These are phyloP conservation scores for Halictus quadricinctus DNA, from an alignment of 2,888 invertebrate species.

Conservation along the genomic window DNA sequence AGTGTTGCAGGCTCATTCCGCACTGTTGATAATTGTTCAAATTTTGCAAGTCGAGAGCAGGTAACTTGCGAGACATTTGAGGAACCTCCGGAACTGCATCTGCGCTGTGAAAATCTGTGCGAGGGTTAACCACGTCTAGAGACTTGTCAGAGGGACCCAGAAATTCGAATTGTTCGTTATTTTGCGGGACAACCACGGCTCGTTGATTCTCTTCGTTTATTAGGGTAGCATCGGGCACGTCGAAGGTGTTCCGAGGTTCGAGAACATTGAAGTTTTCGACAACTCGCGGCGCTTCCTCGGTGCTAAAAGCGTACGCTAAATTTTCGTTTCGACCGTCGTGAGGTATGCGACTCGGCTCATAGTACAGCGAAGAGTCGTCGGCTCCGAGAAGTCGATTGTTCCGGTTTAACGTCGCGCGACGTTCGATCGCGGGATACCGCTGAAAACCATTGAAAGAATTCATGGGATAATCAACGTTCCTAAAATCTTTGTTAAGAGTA, in stretches of 20 bases:
- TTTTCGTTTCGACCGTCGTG: conserved; percentile 23
- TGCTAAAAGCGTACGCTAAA: background rate
- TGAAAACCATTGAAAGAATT: conserved; percentile 36
- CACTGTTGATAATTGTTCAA: background rate
- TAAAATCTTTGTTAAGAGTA: conserved; percentile 14
- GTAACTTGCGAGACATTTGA: background rate
- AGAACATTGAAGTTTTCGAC: background rate
- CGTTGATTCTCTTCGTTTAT: background rate
- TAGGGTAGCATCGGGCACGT: background rate
- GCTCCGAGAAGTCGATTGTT: background rate
- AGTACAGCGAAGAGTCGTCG: background rate
- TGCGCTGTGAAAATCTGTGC: background rate
- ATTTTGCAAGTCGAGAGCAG: background rate
- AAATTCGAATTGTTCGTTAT: background rate
- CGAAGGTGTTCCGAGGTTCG: background rate
- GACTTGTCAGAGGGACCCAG: background rate
- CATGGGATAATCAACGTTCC: conserved; percentile 25
- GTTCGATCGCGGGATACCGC: conserved; percentile 24
- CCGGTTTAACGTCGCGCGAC: background rate
- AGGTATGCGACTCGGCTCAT: background rate
- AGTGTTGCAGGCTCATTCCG: background rate
- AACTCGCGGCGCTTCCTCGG: background rate
- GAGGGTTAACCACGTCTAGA: background rate
- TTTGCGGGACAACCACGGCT: background rate
- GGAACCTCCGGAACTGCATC: background rate